Evolutionary conservation across 2,113 vertebrate genomes (phyloP), one percentile per base, ranked within the genome.

Genomic region (Chaetura pelagica): DNA sequence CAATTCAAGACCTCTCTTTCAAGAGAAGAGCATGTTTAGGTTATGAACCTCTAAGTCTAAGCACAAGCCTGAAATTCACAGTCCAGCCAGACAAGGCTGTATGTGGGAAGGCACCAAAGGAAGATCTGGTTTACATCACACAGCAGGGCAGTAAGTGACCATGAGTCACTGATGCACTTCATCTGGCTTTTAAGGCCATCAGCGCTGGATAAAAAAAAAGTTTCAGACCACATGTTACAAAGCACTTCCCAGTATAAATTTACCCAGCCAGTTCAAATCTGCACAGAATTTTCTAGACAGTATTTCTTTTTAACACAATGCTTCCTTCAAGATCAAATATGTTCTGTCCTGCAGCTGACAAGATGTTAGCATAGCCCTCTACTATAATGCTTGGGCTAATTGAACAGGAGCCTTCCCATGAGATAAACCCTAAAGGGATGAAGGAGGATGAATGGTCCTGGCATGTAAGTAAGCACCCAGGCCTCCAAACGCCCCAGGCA

Each of bases 41-140:
- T 52, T 57, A 76, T 35, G 48, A 69, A 74, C 24, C 8, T 2
- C 3, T 30, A 26, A 73, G 55, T 9, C 6, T 3, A 77, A 87
- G 84, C 72, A 76, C 17, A 74, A 80, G 42, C 55, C 34, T 51
- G 67, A 85, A 93, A 93, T 69, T 52, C 66, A 76, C 2, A 0
- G 51, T 51, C 34, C 83, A 71, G 51, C 24, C 76, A 80, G 72
- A 67, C 84, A 67, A 63, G 61, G 52, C 48, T 84, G 34, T 15
- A 38, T 3, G 14, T 1, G 4, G 63, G 75, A 88, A 49, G 62
- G 85, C 90, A 96, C 46, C 63, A 74, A 87, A 76, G 62, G 27
- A 64, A 84, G 90, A 62, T 80, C 92, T 93, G 95, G 68, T 93
- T 93, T 95, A 62, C 61, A 86, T 95, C 94, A 90, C 79, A 16